A percentile compares a stretch with the other conserved stretches of the same genome.
These are phyloP conservation scores for Zoanthus sociatus DNA, from an alignment of 92 coral and sea anemone genomes.

Conservation along the genomic window DNA sequence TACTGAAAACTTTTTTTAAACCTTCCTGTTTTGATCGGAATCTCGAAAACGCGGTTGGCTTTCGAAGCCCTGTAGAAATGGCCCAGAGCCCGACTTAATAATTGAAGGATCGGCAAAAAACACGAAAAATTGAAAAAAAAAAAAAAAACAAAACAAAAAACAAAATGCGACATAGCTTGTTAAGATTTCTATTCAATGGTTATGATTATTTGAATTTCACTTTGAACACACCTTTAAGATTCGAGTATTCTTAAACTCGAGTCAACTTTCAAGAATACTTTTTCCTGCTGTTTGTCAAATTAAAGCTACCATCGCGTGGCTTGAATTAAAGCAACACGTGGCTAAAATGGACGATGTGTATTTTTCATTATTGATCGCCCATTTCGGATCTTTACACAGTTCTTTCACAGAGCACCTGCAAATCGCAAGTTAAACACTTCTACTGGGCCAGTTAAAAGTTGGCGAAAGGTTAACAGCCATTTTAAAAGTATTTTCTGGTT, in stretches of 20 bases:
- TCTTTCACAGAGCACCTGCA: conserved; percentile 56
- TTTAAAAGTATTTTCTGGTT: not conserved
- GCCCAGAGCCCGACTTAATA: too few relatives aligned
- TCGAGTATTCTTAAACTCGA: not conserved
- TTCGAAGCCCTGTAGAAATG: not conserved
- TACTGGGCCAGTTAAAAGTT: conserved; percentile 40
- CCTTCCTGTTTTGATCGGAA: conserved; percentile 43
- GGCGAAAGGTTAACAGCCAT: not conserved
- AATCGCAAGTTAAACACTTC: conserved; percentile 52
- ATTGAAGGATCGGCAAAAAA: not conserved
- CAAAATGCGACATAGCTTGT: not conserved
- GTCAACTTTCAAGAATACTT: not conserved
- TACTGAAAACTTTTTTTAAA: conserved; percentile 25
- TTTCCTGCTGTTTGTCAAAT: conserved; percentile 36
- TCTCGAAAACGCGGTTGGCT: not conserved
- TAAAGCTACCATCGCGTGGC: conserved; percentile 30
- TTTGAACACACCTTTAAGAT: not conserved
- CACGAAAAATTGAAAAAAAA: conserved; percentile 6
- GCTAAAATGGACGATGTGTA: conserved; percentile 37
- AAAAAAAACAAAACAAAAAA: not conserved
- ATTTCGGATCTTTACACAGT: conserved; percentile 54
- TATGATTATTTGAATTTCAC: not conserved
- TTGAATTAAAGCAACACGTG: conserved; percentile 35
- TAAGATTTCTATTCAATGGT: not conserved
- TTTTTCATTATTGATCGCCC: conserved; percentile 32